A percentile compares a stretch with the other conserved stretches of the same genome.
phyloP scores from a whole-genome alignment of 2,888 invertebrate genomes.

The Neoascia interrupta region DNA sequence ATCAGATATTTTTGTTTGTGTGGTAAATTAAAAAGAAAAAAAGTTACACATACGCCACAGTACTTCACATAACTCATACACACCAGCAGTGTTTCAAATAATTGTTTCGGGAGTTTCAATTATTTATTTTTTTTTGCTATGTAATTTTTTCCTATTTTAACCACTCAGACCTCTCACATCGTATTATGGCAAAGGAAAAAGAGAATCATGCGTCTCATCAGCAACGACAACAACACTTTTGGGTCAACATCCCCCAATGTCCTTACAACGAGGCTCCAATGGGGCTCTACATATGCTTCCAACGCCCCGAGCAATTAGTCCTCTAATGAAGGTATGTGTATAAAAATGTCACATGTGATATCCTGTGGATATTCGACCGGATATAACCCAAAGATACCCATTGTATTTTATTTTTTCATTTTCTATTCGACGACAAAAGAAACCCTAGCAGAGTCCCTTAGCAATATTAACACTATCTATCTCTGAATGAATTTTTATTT shows the following conservation, averaged over 20 bases:
- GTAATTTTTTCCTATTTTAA: constrained; percentile 14
- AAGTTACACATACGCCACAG: constrained; percentile 44
- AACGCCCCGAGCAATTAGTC: constrained; percentile 78
- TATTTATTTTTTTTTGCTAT: constrained; percentile 16
- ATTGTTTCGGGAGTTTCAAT: constrained; percentile 33
- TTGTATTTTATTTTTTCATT: constrained; percentile 28
- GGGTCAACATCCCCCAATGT: constrained; percentile 78
- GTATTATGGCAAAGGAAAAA: constrained; percentile 83
- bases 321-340: constrained; percentile 78
- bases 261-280: constrained; percentile 78
- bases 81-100: no score
- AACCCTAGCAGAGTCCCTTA: constrained; percentile 9
- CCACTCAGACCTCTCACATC: constrained; percentile 84
- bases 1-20: background rate
- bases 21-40: constrained; percentile 2
- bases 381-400: constrained; percentile 18
- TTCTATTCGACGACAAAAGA: constrained; percentile 8
- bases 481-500: constrained; percentile 11
- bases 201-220: constrained; percentile 89
- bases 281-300: constrained; percentile 77
- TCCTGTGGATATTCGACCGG: constrained; percentile 13
- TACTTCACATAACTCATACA: background rate
- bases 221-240: constrained; percentile 89
- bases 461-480: constrained; percentile 26
- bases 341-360: background rate